Percentiles rank a stretch among this genome's conserved stretches.
Conservation (phyloP, 2,797 vertebrate genomes). For the Cryptoblepharus egeriae region DNA sequence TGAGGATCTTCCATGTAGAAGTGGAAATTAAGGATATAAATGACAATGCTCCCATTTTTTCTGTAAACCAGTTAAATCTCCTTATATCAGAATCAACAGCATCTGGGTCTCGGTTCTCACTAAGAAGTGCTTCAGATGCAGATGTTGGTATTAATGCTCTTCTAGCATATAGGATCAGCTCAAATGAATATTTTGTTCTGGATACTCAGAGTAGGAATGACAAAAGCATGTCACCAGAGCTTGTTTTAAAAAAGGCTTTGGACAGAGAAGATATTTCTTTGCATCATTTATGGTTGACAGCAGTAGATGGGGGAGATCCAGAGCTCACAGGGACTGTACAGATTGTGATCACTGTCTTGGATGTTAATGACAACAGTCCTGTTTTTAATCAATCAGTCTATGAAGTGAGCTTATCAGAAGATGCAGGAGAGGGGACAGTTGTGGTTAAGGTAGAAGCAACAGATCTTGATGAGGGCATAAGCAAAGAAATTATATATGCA, state of each 20-base stretch:
- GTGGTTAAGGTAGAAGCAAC: conserved; percentile 75
- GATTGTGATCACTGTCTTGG: conserved; percentile 78
- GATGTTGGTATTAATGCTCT: conserved; percentile 76
- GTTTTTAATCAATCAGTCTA: conserved; percentile 79
- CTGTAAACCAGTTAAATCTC: conserved; percentile 66
- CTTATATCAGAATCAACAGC: conserved; percentile 72
- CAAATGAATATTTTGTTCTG: conserved; percentile 80
- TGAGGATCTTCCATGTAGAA: conserved; percentile 80
- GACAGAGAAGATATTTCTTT: conserved; percentile 69
- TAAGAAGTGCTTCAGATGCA: conserved; percentile 78
- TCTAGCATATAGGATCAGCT: conserved; percentile 78
- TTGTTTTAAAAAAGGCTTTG: conserved; percentile 74
- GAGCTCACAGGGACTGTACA: conserved; percentile 74
- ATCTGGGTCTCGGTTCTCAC: conserved; percentile 74
- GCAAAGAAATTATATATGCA: conserved; percentile 74
- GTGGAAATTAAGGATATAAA: conserved; percentile 83
- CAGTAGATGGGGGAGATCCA: conserved; percentile 81
- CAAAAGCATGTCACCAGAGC: conserved; percentile 65
- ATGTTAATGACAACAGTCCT: conserved; percentile 83
- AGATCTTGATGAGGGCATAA: conserved; percentile 78
- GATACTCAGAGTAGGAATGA: conserved; percentile 64
- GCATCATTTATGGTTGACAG: conserved; percentile 74
- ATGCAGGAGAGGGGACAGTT: conserved; percentile 66
- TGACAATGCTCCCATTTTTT: conserved; percentile 78
- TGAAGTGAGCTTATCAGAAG: conserved; percentile 75